Percentiles rank a stretch among this genome's conserved stretches.
phyloP scores from a whole-genome alignment of 2,888 invertebrate genomes.

The Zelleria hepariella region DNA sequence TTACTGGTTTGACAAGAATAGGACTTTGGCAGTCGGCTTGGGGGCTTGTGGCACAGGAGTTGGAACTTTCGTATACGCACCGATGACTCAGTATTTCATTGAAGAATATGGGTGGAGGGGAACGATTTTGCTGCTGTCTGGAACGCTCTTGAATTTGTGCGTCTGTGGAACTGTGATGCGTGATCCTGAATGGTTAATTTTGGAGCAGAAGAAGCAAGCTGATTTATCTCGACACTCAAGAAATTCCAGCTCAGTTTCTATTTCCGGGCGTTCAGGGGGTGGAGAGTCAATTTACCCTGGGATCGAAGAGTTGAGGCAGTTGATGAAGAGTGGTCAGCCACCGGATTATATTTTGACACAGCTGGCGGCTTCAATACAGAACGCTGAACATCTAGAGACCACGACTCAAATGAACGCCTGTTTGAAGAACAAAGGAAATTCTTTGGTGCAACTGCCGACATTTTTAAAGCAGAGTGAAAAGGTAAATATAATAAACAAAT shows the following conservation, averaged over 20 bases:
- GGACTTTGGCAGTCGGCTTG: conserved; percentile 88
- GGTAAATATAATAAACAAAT: conserved; percentile 61
- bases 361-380: conserved; percentile 51
- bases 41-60: conserved; percentile 92
- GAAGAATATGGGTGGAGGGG: conserved; percentile 89
- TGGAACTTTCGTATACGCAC: conserved; percentile 90
- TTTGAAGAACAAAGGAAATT: conserved; percentile 50
- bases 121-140: conserved; percentile 83
- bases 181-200: conserved; percentile 87
- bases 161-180: conserved; percentile 90
- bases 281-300: conserved; percentile 46
- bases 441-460: conserved; percentile 82
- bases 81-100: conserved; percentile 84
- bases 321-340: conserved; percentile 73
- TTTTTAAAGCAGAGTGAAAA: conserved; percentile 79
- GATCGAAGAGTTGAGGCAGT: conserved; percentile 66
- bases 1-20: conserved; percentile 92
- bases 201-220: conserved; percentile 72
- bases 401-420: conserved; percentile 26
- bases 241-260: conserved; percentile 64
- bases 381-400: conserved; percentile 24
- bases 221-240: conserved; percentile 47
- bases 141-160: conserved; percentile 86
- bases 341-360: conserved; percentile 67
- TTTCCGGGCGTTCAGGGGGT: conserved; percentile 55